phyloP scores from a whole-genome alignment of 2,888 invertebrate species.

The Callosobruchus maculatus region DNA sequence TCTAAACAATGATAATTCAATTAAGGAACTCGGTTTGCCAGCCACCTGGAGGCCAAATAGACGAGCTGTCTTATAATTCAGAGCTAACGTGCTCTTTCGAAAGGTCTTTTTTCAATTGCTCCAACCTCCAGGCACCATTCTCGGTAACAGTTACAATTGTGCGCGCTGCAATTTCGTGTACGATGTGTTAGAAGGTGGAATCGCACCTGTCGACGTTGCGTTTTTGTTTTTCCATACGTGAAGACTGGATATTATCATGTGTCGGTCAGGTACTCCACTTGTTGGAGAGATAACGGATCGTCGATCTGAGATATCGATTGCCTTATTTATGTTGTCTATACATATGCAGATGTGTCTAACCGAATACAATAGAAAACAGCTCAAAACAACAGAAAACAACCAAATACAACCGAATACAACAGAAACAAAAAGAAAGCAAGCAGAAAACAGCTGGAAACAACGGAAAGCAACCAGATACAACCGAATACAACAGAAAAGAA shows the following conservation, averaged over 20 bases:
- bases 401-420: too few species aligned
- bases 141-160: background rate
- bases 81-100: background rate
- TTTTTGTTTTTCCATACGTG: background rate
- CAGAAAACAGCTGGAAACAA: too few species aligned
- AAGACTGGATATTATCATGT: background rate
- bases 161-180: background rate
- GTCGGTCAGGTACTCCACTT: background rate
- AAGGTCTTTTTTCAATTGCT: background rate
- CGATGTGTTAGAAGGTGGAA: background rate
- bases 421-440: too few species aligned
- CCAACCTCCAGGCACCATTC: background rate
- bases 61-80: background rate
- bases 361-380: too few species aligned
- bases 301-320: background rate
- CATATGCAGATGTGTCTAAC: too few species aligned
- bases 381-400: too few species aligned
- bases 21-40: background rate
- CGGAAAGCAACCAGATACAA: too few species aligned
- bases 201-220: background rate
- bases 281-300: background rate
- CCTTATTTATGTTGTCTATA: too few species aligned
- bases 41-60: background rate
- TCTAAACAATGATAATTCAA: background rate
- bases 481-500: too few species aligned